Evolutionary conservation across 2,888 invertebrate species (phyloP).

Genomic region (Hymenopus coronatus): DNA sequence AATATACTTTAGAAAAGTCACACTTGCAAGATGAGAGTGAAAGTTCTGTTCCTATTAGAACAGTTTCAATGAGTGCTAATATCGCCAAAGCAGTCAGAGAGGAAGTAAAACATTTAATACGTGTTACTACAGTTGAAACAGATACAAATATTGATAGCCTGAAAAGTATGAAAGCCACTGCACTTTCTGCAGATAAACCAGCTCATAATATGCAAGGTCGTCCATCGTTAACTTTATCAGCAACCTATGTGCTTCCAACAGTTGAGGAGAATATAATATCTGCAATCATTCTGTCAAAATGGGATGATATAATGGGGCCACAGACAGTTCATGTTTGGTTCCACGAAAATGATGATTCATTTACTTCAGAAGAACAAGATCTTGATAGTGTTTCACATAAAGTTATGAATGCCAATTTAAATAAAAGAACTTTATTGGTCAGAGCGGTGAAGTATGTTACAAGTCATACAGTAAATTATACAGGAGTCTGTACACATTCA

Average conservation of each 20-base stretch:
- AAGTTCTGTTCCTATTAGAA: slow-evolving; percentile 12
- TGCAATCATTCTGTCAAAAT: slow-evolving; percentile 34
- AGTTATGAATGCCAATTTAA: neutral
- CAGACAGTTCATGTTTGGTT: slow-evolving; percentile 36
- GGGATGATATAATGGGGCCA: slow-evolving; percentile 37
- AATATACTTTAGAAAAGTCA: neutral
- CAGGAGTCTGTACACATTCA: slow-evolving; percentile 1
- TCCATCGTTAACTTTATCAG: slow-evolving; percentile 12
- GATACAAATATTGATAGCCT: neutral
- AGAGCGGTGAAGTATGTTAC: slow-evolving; percentile 36
- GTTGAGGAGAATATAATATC: slow-evolving; percentile 31
- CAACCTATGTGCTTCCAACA: slow-evolving; percentile 32
- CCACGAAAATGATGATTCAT: slow-evolving; percentile 8
- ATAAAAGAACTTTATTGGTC: neutral
- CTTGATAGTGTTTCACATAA: neutral
- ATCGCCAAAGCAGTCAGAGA: slow-evolving; percentile 30
- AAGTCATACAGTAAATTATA: slow-evolving; percentile 35
- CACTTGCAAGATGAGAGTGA: neutral
- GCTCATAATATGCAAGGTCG: neutral
- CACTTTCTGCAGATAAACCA: neutral
- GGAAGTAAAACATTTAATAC: slow-evolving; percentile 32
- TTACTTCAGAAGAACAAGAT: neutral
- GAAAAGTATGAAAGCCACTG: neutral
- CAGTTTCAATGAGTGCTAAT: slow-evolving; percentile 34
- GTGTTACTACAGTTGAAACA: neutral